Percentiles rank a stretch among this genome's conserved stretches.
Evolutionary conservation across 2,113 vertebrate genomes (phyloP).

Genomic region (Barbus barbus): DNA sequence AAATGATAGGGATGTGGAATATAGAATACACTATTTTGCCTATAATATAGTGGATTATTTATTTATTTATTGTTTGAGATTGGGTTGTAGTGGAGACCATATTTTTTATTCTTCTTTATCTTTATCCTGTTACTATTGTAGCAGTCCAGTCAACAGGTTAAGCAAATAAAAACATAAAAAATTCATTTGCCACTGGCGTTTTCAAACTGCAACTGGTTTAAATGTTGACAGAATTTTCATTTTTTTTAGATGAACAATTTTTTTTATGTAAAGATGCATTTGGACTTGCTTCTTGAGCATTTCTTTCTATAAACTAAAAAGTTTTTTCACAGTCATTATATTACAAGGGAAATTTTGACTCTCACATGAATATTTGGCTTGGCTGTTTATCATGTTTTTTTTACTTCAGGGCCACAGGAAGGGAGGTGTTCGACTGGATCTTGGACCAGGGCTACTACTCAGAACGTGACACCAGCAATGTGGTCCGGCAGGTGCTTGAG

Average conservation of each 20-base stretch:
- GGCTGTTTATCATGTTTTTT: neutral
- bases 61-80: neutral
- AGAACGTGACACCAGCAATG: conserved; percentile 96
- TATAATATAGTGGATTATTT: neutral
- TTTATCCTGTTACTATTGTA: neutral
- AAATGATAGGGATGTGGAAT: neutral
- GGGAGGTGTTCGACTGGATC: conserved; percentile 99
- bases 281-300: neutral
- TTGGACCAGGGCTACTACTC: conserved; percentile 99
- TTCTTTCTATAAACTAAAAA: neutral
- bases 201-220: neutral
- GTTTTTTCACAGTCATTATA: neutral
- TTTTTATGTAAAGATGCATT: neutral
- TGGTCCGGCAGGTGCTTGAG: conserved; percentile 95
- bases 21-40: neutral
- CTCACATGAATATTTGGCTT: neutral
- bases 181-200: too few relatives aligned
- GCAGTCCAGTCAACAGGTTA: neutral
- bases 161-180: neutral
- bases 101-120: neutral
- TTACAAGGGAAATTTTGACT: too few relatives aligned
- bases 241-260: neutral
- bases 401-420: conserved; percentile 85
- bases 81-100: neutral
- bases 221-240: neutral